Evolutionary conservation across 2,888 invertebrate genomes (phyloP).

Genomic region (Polyploca ridens): DNA sequence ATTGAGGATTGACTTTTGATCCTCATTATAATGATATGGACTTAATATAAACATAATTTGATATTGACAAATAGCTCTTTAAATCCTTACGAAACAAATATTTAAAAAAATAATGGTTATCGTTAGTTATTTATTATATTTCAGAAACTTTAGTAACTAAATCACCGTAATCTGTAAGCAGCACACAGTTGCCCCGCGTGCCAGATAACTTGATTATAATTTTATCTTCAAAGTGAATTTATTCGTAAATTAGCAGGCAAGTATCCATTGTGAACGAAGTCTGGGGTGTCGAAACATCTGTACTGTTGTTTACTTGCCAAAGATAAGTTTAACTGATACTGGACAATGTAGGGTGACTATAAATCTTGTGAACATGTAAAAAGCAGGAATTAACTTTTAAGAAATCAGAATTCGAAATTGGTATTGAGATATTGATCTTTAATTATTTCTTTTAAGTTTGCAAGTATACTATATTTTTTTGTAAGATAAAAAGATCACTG

Average conservation of each 20-base stretch:
- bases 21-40: no score
- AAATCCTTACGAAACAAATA: no score
- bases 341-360: constrained; percentile 7
- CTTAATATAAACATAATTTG: no score
- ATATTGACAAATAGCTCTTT: no score
- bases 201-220: constrained; percentile 16
- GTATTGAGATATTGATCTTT: no score
- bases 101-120: no score
- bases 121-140: no score
- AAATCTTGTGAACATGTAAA: not conserved
- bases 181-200: not conserved
- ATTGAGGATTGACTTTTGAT: no score
- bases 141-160: not conserved
- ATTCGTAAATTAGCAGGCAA: constrained; percentile 33
- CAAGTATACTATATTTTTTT: no score
- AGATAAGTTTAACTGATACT: constrained; percentile 26
- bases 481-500: no score
- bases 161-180: not conserved
- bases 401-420: no score
- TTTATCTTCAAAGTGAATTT: constrained; percentile 27
- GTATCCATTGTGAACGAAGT: constrained; percentile 17
- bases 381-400: not conserved
- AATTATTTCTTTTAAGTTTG: no score
- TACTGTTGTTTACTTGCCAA: constrained; percentile 41
- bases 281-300: constrained; percentile 45